These are phyloP conservation scores for Tyria jacobaeae DNA, from an alignment of 2,888 invertebrate genomes.

Conservation along the genomic window DNA sequence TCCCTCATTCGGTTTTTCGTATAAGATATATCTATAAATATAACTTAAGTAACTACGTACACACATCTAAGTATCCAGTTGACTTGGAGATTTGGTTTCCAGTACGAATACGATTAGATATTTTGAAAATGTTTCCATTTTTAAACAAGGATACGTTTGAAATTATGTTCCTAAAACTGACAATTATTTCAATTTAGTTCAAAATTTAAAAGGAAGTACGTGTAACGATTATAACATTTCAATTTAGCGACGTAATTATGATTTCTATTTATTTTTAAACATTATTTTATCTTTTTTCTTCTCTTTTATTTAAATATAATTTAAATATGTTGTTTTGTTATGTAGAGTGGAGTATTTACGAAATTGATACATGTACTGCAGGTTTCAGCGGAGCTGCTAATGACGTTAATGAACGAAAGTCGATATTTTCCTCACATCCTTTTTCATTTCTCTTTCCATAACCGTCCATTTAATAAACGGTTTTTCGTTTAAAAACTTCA, in stretches of 20 bases:
- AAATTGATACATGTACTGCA: not conserved
- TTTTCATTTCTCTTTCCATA: not conserved
- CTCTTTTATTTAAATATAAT: too few species aligned
- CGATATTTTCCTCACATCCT: conserved; percentile 8
- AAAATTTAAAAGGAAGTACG: too few species aligned
- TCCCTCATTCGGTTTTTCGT: conserved; percentile 68
- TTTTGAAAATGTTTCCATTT: too few species aligned
- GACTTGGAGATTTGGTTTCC: too few species aligned
- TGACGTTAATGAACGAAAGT: conserved; percentile 7
- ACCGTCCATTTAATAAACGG: not conserved
- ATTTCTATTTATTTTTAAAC: too few species aligned
- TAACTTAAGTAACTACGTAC: conserved; percentile 49
- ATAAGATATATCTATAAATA: conserved; percentile 70
- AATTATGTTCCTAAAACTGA: too few species aligned
- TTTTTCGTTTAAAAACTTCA: not conserved
- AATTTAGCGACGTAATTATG: too few species aligned
- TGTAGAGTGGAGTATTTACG: not conserved
- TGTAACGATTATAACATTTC: too few species aligned
- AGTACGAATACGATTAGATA: too few species aligned
- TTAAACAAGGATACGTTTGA: too few species aligned
- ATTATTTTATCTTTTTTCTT: too few species aligned
- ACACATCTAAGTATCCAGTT: conserved; percentile 31
- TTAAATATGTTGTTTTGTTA: not conserved
- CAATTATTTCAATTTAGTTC: too few species aligned
- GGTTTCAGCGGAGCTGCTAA: not conserved